These are phyloP conservation scores for Phrynocephalus vlangalii DNA, from an alignment of 2,797 vertebrate species.

Conservation along the genomic window DNA sequence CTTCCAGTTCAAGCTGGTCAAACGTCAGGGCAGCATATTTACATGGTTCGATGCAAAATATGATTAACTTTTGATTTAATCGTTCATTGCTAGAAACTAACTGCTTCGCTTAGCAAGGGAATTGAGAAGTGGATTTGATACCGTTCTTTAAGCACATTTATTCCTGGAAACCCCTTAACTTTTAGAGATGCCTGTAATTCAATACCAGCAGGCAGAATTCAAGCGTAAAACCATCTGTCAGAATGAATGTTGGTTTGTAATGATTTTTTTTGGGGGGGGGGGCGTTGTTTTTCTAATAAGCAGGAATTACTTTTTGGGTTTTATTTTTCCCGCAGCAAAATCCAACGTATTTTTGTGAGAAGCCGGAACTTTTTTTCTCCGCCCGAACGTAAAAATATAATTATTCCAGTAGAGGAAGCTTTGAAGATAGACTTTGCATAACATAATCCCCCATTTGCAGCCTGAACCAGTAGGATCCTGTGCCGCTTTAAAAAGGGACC, in stretches of 20 bases:
- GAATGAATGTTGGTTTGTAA: not conserved
- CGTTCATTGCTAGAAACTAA: no score
- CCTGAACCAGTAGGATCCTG: not conserved
- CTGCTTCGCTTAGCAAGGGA: no score
- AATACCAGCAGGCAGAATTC: not conserved
- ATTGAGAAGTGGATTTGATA: no score
- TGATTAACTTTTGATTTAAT: no score
- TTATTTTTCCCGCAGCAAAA: not conserved
- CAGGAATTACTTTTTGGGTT: not conserved
- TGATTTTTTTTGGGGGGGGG: no score
- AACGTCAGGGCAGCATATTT: no score
- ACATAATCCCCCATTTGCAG: not conserved
- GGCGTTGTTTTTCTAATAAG: not conserved
- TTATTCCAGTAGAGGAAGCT: not conserved
- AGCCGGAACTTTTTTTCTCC: not conserved
- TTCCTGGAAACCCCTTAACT: not conserved
- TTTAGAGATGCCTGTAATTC: not conserved
- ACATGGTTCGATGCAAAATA: no score
- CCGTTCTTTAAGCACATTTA: not conserved
- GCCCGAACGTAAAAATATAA: no score
- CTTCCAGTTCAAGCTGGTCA: not conserved
- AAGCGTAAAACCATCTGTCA: not conserved
- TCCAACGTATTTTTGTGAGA: not conserved
- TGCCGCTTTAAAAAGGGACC: not conserved
- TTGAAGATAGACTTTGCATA: not conserved